Evolutionary conservation across 2,888 invertebrate genomes (phyloP), one percentile per base, ranked within the genome.

Genomic region (Drosophila borborema): DNA sequence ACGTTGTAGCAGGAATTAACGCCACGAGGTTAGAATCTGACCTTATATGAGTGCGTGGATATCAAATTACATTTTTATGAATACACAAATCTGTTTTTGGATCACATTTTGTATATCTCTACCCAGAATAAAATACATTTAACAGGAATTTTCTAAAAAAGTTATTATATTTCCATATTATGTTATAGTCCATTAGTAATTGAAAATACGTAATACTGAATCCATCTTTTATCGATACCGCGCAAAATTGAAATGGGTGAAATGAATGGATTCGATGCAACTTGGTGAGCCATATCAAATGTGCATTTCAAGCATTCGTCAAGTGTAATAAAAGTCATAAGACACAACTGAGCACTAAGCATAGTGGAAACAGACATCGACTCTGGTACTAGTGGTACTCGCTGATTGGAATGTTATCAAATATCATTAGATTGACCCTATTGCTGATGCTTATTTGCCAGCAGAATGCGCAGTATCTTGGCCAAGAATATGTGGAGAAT

Each of bases 1-100:
- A 12, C 3, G 3, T 7, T 6, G 0, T 31, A n/a, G 2, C 10
- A 10, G 9, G 0, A 8, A 3, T 53, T 3, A 3, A 0, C 5
- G 14, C 8, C 5, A 5, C 9, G 1, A 0, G 9, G 1, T 1
- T 48, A 7, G 54, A 38, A 16, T 0, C 36, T 3, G 3, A 8
- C 8, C 7, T 53, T 20, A 8, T 36, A 7, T 53, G 20, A 36
- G 10, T 8, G 2, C 8, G 20, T 14, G 12, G 34, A 7, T 3
- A 28, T 48, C 9, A 28, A 48, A 23, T 8, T 16, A 16, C 2
- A 23, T 48, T 16, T 48, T 7, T 46, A 23, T 23, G 3, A 18
- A 41, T 18, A 41, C 9, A 41, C 9, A 5, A 43, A 18, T 18
- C 7, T 10, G 18, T 10, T 43, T 43, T 46, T 14, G 14, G 18